phyloP scores from a whole-genome alignment of 2,888 invertebrate species.

The Subacronicta megacephala region DNA sequence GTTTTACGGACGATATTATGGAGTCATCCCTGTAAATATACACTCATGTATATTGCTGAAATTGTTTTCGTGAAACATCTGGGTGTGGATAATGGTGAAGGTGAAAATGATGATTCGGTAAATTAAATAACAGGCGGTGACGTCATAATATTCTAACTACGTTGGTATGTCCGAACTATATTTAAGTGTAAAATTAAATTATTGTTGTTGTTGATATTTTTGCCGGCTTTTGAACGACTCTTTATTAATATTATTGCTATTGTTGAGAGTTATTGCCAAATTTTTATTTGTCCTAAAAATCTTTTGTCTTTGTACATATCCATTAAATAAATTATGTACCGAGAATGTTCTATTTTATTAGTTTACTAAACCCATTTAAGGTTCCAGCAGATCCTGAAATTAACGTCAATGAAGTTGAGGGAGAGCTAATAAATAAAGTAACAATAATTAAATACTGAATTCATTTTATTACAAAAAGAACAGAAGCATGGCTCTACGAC shows the following conservation, averaged over 20 bases:
- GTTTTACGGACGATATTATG: slow-evolving; percentile 63
- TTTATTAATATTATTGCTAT: slow-evolving; percentile 83
- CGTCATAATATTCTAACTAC: slow-evolving; percentile 59
- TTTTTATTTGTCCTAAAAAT: slow-evolving; percentile 85
- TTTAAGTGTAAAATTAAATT: slow-evolving; percentile 73
- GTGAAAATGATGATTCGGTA: too few relatives aligned
- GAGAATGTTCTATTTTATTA: slow-evolving; percentile 74
- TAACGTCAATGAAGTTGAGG: too few relatives aligned
- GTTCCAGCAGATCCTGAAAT: too few relatives aligned
- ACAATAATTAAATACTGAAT: slow-evolving; percentile 46
- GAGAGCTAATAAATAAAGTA: slow-evolving; percentile 15
- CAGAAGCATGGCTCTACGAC: slow-evolving; percentile 57
- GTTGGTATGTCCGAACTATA: slow-evolving; percentile 73
- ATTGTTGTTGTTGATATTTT: slow-evolving; percentile 83
- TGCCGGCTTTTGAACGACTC: slow-evolving; percentile 78
- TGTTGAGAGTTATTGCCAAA: slow-evolving; percentile 87
- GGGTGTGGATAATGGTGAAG: slow-evolving; percentile 8
- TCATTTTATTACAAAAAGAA: slow-evolving; percentile 69
- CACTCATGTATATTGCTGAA: slow-evolving; percentile 6
- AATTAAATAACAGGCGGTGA: slow-evolving; percentile 44
- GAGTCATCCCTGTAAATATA: slow-evolving; percentile 57
- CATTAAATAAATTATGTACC: slow-evolving; percentile 88
- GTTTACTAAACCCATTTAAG: too few relatives aligned
- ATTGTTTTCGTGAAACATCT: slow-evolving; percentile 10
- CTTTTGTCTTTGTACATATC: slow-evolving; percentile 88